phyloP scores from a whole-genome alignment of 2,888 invertebrate genomes.

The Ptilodon capucinus region DNA sequence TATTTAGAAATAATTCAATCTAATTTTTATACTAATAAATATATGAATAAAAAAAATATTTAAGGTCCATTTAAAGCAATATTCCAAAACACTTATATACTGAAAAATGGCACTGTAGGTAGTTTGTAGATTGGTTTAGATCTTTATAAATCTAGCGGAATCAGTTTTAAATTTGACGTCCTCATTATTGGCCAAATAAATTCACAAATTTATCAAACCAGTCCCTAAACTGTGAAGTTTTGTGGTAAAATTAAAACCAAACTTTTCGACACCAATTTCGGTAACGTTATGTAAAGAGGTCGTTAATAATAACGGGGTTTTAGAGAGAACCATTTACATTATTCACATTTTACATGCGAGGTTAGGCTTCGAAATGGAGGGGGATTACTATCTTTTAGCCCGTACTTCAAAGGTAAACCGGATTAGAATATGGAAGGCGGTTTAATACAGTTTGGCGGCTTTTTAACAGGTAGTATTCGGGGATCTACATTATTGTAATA shows the following conservation, averaged over 20 bases:
- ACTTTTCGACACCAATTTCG: conserved; percentile 12
- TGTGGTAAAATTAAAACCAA: conserved; percentile 17
- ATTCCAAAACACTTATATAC: no score
- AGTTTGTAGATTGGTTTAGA: no score
- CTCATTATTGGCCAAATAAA: neutral
- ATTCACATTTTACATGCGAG: conserved; percentile 33
- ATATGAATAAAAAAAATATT: no score
- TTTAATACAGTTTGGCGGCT: neutral
- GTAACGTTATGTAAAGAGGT: conserved; percentile 30
- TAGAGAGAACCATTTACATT: conserved; percentile 42
- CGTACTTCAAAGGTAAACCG: conserved; percentile 1
- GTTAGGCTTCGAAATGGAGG: conserved; percentile 18
- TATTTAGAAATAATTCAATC: no score
- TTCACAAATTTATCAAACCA: neutral
- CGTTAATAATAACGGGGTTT: conserved; percentile 39
- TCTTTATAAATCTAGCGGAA: no score
- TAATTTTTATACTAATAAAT: no score
- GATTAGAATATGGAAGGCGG: neutral
- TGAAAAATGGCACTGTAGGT: no score
- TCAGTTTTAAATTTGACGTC: neutral
- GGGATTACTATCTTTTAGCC: conserved; percentile 1
- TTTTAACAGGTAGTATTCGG: neutral
- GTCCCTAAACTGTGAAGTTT: neutral
- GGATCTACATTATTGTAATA: no score
- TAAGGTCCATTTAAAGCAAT: no score